Conservation (phyloP, 2,113 vertebrate genomes). For the Pseudonaja textilis region DNA sequence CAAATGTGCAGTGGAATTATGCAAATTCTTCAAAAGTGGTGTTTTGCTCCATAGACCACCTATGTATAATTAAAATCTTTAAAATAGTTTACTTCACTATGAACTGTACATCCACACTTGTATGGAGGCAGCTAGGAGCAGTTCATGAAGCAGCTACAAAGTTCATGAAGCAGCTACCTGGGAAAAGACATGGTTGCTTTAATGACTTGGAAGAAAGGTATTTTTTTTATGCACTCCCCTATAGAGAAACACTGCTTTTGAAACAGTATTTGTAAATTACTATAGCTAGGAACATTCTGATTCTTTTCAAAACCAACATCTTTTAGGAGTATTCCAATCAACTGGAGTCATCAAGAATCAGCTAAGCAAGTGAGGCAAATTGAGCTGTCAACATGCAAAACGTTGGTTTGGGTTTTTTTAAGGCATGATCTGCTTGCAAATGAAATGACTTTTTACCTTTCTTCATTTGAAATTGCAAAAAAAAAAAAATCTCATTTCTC, state of each 20-base stretch:
- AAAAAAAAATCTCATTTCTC: conserved; percentile 31
- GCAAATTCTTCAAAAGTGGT: not conserved
- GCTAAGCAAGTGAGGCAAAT: not conserved
- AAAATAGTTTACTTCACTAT: not conserved
- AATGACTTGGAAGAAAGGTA: not conserved
- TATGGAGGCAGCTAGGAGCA: not conserved
- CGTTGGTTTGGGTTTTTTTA: not conserved
- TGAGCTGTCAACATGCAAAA: not conserved
- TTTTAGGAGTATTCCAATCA: not conserved
- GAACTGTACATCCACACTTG: not conserved
- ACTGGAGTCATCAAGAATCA: not conserved
- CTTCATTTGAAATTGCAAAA: not conserved
- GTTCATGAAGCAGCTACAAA: not conserved
- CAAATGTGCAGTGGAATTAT: not conserved
- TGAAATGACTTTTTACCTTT: not conserved
- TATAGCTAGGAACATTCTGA: not conserved
- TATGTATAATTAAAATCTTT: not conserved
- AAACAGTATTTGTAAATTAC: not conserved
- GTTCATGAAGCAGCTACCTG: not conserved
- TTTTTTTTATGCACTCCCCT: not conserved
- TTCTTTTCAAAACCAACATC: not conserved
- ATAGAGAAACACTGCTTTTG: not conserved
- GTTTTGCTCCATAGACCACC: not conserved
- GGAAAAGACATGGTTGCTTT: not conserved
- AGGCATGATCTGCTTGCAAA: not conserved